Base-by-base conservation (phyloP, 53 echinoderm and acorn worm species). In the Paracentrotus lividus region DNA sequence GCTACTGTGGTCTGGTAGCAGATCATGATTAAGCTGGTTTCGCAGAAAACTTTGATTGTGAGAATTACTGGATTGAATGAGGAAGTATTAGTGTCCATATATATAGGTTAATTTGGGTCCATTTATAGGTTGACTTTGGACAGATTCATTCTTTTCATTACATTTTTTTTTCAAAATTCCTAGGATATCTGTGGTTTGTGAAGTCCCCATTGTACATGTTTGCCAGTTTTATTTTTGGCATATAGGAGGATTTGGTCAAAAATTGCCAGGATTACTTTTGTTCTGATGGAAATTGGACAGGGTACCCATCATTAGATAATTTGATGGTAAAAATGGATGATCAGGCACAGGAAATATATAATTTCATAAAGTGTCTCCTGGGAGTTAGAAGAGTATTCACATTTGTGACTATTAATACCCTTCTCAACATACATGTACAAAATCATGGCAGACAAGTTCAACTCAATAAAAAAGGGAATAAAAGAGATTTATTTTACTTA, bases 201-300 rank as follows among this genome's bases (percentile, higher is more conserved):
- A 36, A 72, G 18, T 72, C 64, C 31, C 8, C 36, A 72, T 5
- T 6, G 16, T 72, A 8, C 72, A 4, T 40, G 72, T 18, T 72
- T 40, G 42, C 72, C 72, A 72, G 72, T 14, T 72, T 72, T 72
- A 20, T 72, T 72, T 72, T 72, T 36, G 72, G 16, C 36, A 32
- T 0, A 20, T 38, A 0, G 36, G 5, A 20, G 72, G 40, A 38
- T 72, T 72, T 36, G 72, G 72, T 14, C 36, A 0, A 72, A 67
- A 72, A 72, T 20, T 72, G 40, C 72, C 40, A 40, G 72, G 72
- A 72, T 36, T 38, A 20, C 18, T 10, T 20, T 20, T 40, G n/a
- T n/a, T 72, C 27, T 12, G 32, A 72, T 32, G 40, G 32, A 38
- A 72, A 72, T 72, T 72, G 72, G 38, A n/a, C n/a, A n/a, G n/a